Percentiles rank a stretch among this genome's conserved stretches.
Evolutionary conservation across 2,797 vertebrate species (phyloP).

Genomic region (Phrynocephalus guinanensis): DNA sequence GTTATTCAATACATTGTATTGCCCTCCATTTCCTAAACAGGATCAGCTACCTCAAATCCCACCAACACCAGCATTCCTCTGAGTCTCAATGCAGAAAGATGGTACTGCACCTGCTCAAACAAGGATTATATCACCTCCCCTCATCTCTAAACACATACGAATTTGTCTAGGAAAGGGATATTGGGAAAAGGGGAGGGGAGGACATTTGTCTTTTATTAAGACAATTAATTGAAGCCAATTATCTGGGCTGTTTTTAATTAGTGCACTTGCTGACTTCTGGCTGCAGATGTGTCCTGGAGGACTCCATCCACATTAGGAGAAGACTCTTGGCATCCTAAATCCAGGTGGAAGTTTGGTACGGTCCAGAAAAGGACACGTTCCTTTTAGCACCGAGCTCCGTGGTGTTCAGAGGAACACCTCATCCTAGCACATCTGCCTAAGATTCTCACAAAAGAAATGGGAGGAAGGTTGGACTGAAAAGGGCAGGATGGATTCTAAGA

Average conservation of each 20-base stretch:
- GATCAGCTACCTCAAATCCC: neutral
- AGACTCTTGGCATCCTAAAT: neutral
- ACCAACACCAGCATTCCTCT: neutral
- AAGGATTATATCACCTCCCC: neutral
- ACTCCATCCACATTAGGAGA: neutral
- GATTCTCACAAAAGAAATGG: neutral
- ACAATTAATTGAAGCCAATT: conserved; percentile 23
- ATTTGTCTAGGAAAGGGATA: neutral
- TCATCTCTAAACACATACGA: neutral
- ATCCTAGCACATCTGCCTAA: neutral
- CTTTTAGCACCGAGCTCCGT: neutral
- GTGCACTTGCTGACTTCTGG: conserved; percentile 13
- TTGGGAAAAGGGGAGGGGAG: neutral
- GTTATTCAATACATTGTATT: neutral
- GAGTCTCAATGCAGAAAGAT: neutral
- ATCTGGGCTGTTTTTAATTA: conserved; percentile 33
- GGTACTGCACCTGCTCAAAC: neutral
- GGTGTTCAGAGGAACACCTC: neutral
- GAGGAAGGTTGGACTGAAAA: neutral
- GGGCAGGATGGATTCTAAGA: neutral
- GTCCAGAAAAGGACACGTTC: neutral
- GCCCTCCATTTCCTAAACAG: neutral
- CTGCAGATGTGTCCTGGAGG: conserved; percentile 15
- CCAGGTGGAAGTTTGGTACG: neutral
- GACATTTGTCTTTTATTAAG: conserved; percentile 37